phyloP scores from a whole-genome alignment of 2,888 invertebrate species.

The Tenthredo livida region DNA sequence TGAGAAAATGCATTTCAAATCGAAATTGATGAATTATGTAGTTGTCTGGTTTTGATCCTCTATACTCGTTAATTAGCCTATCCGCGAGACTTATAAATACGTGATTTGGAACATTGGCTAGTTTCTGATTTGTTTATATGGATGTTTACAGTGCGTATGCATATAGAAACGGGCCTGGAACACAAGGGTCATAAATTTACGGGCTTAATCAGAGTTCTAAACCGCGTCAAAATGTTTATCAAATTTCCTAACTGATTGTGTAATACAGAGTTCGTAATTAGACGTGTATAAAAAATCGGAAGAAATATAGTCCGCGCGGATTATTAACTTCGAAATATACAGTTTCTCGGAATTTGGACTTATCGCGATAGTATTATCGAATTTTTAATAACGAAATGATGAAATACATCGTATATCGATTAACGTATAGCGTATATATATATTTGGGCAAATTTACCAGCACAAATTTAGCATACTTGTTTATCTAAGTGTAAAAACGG shows the following conservation, averaged over 20 bases:
- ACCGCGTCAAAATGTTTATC: slow-evolving; percentile 29
- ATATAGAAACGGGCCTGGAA: neutral
- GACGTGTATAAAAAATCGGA: neutral
- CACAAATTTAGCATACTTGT: neutral
- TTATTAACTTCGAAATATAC: neutral
- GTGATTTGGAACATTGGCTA: slow-evolving; percentile 3
- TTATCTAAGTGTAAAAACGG: neutral
- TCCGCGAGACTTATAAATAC: neutral
- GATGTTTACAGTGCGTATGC: slow-evolving; percentile 7
- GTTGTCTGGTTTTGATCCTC: neutral
- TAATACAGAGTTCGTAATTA: neutral
- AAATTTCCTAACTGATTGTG: neutral
- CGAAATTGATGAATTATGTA: neutral
- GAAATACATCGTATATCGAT: neutral
- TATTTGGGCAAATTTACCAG: neutral
- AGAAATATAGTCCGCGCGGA: neutral
- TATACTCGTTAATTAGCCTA: neutral
- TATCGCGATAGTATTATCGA: neutral
- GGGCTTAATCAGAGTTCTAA: slow-evolving; percentile 1
- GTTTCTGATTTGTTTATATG: slow-evolving; percentile 15
- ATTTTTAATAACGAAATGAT: neutral
- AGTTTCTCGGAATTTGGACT: neutral
- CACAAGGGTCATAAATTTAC: neutral
- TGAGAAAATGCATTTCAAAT: neutral
- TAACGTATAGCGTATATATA: neutral